Base-by-base conservation (phyloP, 2,797 vertebrate species). In the Morelia viridis region DNA sequence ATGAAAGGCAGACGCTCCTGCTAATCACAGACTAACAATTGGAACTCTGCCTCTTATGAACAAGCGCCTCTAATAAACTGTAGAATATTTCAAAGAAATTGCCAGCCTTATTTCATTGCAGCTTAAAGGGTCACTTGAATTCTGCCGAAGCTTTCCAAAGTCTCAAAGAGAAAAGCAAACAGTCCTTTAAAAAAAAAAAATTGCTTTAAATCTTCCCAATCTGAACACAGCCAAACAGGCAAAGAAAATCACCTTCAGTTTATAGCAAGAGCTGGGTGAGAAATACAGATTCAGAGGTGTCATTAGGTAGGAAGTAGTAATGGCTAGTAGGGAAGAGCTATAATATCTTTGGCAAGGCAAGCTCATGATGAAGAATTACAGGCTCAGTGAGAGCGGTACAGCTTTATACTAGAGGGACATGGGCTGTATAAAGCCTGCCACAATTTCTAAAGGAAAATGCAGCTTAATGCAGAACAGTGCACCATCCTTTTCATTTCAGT, bases 21-120 rank as follows among this genome's bases (percentile, higher is more conserved):
- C 90, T 96, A 92, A 94, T 90, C 89, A 91, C 65, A 94, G 95
- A 93, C 93, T 90, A 26, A 89, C 87, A 94, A 94, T 87, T 24
- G 4, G 91, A 46, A 64, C 64, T 93, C 68, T 91, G 53, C 83
- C n/a, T 46, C 60, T 94, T 94, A 11, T 22, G 90, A 91, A 35
- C 53, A 26, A 76, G 84, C 4, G 22, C 93, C 87, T 93, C 13
- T 15, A 87, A 93, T 91, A 93, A 89, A 91, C 2, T 0, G 83
- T 35, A 93, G 88, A 50, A 3, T 53, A 91, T 60, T 0, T 9
- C 91, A 94, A 90, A 92, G 68, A 88, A 50, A 19, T 28, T 26
- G 6, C 28, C 80, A 53, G 91, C 41, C 91, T 41, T 35, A 93
- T 90, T 85, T 92, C 0, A 57, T 58, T 5, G 92, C 93, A 64